A percentile compares a stretch with the other conserved stretches of the same genome.
phyloP scores from a whole-genome alignment of 2,797 vertebrate genomes.

The Pelochelys cantorii region DNA sequence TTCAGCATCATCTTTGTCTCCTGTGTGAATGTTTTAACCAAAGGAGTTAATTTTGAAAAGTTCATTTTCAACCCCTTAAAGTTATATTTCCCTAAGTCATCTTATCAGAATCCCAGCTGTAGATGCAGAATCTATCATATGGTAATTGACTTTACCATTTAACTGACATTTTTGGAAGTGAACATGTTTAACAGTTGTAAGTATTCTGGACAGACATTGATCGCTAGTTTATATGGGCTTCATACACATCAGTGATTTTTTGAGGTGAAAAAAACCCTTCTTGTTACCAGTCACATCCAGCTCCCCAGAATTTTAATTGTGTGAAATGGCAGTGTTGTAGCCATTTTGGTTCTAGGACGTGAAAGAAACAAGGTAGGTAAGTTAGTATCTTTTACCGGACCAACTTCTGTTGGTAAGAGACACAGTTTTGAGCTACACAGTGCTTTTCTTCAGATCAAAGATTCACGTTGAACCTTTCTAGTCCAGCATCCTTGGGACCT shows the following conservation, averaged over 20 bases:
- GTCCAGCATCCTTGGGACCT: no score
- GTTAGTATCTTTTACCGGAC: background rate
- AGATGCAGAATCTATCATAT: background rate
- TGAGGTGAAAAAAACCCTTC: background rate
- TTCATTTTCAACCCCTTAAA: background rate
- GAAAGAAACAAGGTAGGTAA: background rate
- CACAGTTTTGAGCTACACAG: background rate
- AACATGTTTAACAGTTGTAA: background rate
- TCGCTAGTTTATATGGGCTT: background rate
- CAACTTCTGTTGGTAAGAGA: background rate
- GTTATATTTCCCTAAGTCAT: background rate
- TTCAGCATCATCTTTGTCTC: background rate
- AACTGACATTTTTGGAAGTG: background rate
- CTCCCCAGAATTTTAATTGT: background rate
- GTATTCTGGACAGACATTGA: background rate
- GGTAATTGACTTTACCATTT: background rate
- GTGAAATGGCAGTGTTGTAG: background rate
- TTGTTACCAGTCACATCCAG: background rate
- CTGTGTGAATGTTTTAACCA: background rate
- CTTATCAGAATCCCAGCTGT: background rate
- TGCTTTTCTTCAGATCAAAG: background rate
- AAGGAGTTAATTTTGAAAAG: background rate
- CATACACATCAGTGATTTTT: background rate
- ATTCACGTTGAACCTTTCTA: no score
- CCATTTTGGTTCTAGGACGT: background rate